Conservation (phyloP, 2,888 invertebrate genomes). For the Pseudococcus viburni region DNA sequence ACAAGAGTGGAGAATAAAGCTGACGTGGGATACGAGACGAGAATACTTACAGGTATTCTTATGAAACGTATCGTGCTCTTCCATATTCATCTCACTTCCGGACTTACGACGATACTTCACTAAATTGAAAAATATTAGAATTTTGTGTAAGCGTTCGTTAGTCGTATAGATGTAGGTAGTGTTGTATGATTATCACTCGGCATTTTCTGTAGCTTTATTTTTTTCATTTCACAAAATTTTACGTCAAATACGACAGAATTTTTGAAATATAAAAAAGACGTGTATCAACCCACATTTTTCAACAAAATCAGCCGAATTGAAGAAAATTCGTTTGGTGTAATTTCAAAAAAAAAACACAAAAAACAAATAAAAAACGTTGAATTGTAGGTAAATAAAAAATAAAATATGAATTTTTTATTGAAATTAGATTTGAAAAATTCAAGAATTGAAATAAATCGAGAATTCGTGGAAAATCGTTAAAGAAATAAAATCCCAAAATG, state of each 20-base stretch:
- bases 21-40: background rate
- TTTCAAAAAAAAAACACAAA: too few species aligned
- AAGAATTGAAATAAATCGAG: too few species aligned
- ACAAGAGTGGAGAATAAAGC: background rate
- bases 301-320: background rate
- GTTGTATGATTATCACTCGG: background rate
- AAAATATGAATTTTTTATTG: too few species aligned
- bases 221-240: background rate
- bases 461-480: too few species aligned
- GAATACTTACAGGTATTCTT: background rate
- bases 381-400: too few species aligned
- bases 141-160: background rate
- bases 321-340: background rate
- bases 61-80: background rate
- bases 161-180: background rate
- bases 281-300: background rate
- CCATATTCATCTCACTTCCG: background rate
- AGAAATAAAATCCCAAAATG: too few species aligned
- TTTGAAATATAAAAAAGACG: background rate
- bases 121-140: conserved; percentile 13
- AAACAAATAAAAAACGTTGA: too few species aligned
- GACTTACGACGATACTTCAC: background rate
- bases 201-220: background rate
- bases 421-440: too few species aligned
- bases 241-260: background rate